phyloP scores from a whole-genome alignment of 2,113 vertebrate genomes.

The Cricetomys ansorgei region DNA sequence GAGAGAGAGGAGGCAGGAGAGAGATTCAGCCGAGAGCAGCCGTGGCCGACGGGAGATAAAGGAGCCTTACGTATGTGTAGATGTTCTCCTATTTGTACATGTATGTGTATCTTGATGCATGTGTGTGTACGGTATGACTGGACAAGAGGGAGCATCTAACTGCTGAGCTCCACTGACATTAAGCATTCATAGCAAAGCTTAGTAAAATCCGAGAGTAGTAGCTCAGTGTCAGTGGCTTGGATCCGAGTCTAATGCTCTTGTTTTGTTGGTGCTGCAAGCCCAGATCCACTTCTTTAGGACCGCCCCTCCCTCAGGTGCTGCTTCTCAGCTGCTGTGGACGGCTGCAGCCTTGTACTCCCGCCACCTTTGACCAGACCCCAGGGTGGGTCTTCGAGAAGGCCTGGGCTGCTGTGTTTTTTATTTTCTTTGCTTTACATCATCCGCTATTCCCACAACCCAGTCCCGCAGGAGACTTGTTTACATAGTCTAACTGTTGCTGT shows the following conservation, averaged over 20 bases:
- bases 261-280: no score
- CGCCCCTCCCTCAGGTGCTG: background rate
- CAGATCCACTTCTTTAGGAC: background rate
- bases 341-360: background rate
- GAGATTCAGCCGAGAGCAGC: no score
- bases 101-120: background rate
- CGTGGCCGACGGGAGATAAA: background rate
- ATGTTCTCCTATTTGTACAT: no score
- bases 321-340: background rate
- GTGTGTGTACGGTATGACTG: fast-evolving
- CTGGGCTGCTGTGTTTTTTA: conserved; percentile 31
- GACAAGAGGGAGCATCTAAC: background rate
- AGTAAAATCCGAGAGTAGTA: background rate
- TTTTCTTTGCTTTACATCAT: conserved; percentile 27
- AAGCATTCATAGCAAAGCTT: background rate
- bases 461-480: background rate
- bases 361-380: background rate
- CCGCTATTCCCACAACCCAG: background rate
- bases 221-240: background rate
- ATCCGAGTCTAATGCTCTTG: background rate
- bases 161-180: background rate
- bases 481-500: conserved; percentile 12
- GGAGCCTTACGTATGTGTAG: no score
- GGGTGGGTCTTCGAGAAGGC: background rate
- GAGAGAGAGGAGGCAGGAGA: no score